Evolutionary conservation across 2,113 vertebrate species (phyloP).

Genomic region (Catharus fuscescens): DNA sequence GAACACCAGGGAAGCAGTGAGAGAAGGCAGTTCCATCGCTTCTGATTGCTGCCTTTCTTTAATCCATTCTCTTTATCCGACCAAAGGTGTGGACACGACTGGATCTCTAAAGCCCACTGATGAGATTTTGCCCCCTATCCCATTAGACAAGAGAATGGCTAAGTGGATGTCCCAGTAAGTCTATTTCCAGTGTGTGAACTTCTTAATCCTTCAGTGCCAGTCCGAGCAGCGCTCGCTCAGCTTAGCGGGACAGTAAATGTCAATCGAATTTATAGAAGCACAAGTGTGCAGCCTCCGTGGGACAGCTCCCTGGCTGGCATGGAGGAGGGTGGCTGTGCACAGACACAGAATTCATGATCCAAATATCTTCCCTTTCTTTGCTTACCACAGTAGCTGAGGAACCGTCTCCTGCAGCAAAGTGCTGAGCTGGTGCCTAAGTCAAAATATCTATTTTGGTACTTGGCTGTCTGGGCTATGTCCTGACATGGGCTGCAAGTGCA

Average conservation of each 20-base stretch:
- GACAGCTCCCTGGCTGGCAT: background rate
- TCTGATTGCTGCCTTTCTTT: background rate
- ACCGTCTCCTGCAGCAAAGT: background rate
- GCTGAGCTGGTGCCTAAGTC: background rate
- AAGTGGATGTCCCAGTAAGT: slow-evolving; percentile 53
- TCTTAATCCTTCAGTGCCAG: slow-evolving; percentile 21
- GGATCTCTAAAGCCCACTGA: slow-evolving; percentile 22
- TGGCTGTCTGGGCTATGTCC: background rate
- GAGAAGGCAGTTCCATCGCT: background rate
- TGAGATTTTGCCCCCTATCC: slow-evolving; percentile 20
- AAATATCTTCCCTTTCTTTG: background rate
- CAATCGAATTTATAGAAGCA: slow-evolving; percentile 60
- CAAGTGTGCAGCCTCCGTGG: slow-evolving; percentile 7
- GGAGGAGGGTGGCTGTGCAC: background rate
- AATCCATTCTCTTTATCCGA: background rate
- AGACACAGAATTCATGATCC: background rate
- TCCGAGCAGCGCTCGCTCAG: background rate
- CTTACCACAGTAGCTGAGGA: background rate
- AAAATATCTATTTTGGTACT: background rate
- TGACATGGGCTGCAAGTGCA: background rate
- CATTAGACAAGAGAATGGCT: slow-evolving; percentile 50
- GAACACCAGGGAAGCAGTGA: background rate
- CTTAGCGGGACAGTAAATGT: slow-evolving; percentile 52
- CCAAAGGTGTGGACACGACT: background rate
- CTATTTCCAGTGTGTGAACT: slow-evolving; percentile 49